Percentiles rank a stretch among this genome's conserved stretches.
Conservation (phyloP, 2,113 vertebrate species). For the Bucco capensis region DNA sequence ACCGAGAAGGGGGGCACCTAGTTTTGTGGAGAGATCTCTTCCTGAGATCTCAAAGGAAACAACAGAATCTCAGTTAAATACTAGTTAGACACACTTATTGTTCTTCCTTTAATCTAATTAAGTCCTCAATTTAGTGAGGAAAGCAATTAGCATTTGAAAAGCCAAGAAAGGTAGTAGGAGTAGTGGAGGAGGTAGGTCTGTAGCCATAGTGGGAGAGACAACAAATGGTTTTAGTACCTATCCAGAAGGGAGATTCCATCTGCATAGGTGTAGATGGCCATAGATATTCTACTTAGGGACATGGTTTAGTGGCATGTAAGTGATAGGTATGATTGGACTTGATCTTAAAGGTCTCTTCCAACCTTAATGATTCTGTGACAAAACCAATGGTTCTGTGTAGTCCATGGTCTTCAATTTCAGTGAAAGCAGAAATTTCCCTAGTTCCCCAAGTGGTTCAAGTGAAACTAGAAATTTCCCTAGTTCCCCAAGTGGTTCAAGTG, state of each 20-base stretch:
- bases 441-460: background rate
- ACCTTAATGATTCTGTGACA: too few species aligned
- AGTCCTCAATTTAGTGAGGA: constrained; percentile 48
- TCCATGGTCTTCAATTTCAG: background rate
- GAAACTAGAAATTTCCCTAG: too few species aligned
- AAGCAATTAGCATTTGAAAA: constrained; percentile 62
- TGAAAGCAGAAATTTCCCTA: background rate
- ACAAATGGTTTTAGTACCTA: background rate
- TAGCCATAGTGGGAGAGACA: background rate
- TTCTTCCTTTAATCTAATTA: constrained; percentile 62
- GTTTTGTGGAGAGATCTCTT: constrained; percentile 15
- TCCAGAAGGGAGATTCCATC: background rate
- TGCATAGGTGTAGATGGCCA: background rate
- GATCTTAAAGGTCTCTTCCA: too few species aligned
- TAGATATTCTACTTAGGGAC: too few species aligned
- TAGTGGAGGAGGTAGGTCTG: constrained; percentile 1
- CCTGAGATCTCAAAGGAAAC: constrained; percentile 21
- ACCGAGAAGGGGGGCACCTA: background rate
- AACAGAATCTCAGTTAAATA: constrained; percentile 44
- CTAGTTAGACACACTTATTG: constrained; percentile 50
- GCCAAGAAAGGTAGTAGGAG: background rate
- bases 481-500: background rate
- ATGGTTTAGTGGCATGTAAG: too few species aligned
- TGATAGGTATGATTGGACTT: too few species aligned
- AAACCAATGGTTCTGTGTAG: background rate